Conservation (phyloP, 1,140 invertebrate species). For the Hylyphantes graminicola region DNA sequence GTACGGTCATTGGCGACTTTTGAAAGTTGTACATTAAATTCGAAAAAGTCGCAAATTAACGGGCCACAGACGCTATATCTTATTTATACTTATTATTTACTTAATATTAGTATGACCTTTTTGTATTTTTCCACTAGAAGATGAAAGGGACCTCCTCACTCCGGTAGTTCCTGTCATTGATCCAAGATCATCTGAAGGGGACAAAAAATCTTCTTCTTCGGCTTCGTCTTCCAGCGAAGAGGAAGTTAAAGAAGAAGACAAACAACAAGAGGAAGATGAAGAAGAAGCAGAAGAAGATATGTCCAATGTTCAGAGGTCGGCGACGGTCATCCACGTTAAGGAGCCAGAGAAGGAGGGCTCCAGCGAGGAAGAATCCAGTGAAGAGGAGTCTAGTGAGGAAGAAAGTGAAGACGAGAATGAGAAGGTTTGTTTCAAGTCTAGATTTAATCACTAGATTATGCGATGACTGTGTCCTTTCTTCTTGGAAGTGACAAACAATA, state of each 20-base stretch:
- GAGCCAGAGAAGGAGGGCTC: constrained; percentile 34
- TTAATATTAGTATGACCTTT: neutral
- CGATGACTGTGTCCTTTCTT: no score
- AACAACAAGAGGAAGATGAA: constrained; percentile 13
- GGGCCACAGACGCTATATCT: neutral
- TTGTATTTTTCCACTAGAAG: constrained; percentile 30
- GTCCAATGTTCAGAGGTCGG: constrained; percentile 30
- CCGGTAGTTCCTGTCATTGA: constrained; percentile 45
- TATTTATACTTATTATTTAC: neutral
- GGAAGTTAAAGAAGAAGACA: neutral
- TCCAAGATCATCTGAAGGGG: constrained; percentile 7
- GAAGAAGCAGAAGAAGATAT: neutral
- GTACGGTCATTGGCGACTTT: no score
- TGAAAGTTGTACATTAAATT: no score
- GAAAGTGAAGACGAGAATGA: constrained; percentile 51
- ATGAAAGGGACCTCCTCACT: constrained; percentile 46
- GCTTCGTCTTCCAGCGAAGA: constrained; percentile 9
- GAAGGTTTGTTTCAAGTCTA: neutral
- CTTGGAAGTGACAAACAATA: no score
- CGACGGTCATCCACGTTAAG: constrained; percentile 51
- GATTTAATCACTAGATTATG: no score
- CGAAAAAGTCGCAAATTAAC: no score
- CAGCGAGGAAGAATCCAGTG: constrained; percentile 46
- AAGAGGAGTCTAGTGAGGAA: constrained; percentile 45
- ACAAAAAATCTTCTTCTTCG: constrained; percentile 20